Percentiles rank a stretch among this genome's conserved stretches.
Conservation (phyloP, 2,888 invertebrate genomes). For the Biston stratarius region DNA sequence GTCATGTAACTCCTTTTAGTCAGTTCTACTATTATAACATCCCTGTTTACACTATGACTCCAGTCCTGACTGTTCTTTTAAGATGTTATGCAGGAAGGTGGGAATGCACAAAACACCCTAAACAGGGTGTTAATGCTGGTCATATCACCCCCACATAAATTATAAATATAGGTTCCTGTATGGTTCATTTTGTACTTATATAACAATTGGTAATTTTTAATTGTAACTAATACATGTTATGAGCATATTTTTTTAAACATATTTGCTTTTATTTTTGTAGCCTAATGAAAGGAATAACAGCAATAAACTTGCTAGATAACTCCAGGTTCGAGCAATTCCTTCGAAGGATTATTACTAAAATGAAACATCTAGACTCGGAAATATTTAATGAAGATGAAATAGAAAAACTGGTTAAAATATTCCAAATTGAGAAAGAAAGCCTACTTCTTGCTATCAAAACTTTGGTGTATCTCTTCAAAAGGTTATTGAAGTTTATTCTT, state of each 20-base stretch:
- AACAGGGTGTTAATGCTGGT: too few species aligned
- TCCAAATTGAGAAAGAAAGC: constrained; percentile 66
- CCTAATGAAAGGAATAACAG: constrained; percentile 66
- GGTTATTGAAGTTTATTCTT: constrained; percentile 73
- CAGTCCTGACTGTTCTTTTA: too few species aligned
- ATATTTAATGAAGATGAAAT: constrained; percentile 75
- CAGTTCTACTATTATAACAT: too few species aligned
- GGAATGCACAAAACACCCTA: too few species aligned
- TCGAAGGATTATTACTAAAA: constrained; percentile 69
- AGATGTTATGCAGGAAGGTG: too few species aligned
- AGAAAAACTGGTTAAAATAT: constrained; percentile 72
- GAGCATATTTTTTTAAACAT: background rate
- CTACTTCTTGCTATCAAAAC: constrained; percentile 71
- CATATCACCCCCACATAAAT: too few species aligned
- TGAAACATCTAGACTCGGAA: constrained; percentile 67
- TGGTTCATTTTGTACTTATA: too few species aligned
- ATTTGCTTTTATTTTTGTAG: constrained; percentile 56
- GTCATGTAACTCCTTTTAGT: too few species aligned
- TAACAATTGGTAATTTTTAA: too few species aligned
- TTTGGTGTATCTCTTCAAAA: constrained; percentile 70
- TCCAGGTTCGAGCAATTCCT: constrained; percentile 77
- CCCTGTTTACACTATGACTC: too few species aligned
- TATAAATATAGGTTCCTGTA: too few species aligned
- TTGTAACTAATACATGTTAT: too few species aligned
- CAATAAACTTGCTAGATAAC: constrained; percentile 71